These are phyloP conservation scores for Holothuria scabra DNA, from an alignment of 53 echinoderm and acorn worm species.

Conservation along the genomic window DNA sequence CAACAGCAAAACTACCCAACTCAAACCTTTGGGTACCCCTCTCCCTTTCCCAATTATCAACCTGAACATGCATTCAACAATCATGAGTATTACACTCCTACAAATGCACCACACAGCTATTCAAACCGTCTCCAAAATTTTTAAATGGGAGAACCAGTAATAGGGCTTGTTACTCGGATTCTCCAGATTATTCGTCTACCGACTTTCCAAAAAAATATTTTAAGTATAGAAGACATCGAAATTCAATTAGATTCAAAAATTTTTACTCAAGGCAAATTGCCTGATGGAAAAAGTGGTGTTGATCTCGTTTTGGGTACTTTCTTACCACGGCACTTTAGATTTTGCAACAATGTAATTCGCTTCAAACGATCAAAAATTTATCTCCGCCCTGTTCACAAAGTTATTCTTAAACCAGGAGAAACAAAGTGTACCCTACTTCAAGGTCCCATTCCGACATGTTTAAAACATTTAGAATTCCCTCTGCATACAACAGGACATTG, in stretches of 20 bases:
- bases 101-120: no score
- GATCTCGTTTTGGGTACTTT: not conserved
- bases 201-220: not conserved
- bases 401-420: not conserved
- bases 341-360: not conserved
- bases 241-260: not conserved
- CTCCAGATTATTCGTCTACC: not conserved
- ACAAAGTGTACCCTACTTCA: not conserved
- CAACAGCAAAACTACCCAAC: no score
- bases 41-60: no score
- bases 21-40: no score
- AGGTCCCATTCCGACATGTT: not conserved
- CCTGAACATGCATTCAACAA: no score
- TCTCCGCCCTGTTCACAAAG: not conserved
- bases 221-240: not conserved
- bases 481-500: not conserved
- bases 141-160: not conserved
- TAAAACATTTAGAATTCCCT: not conserved
- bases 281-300: constrained; percentile 5
- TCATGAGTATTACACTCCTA: no score
- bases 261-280: not conserved
- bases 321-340: constrained; percentile 2
- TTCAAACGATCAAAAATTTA: not conserved
- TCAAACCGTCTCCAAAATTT: not conserved
- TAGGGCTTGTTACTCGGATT: not conserved